phyloP scores from a whole-genome alignment of 2,797 vertebrate species.

The Australoheros facetus region DNA sequence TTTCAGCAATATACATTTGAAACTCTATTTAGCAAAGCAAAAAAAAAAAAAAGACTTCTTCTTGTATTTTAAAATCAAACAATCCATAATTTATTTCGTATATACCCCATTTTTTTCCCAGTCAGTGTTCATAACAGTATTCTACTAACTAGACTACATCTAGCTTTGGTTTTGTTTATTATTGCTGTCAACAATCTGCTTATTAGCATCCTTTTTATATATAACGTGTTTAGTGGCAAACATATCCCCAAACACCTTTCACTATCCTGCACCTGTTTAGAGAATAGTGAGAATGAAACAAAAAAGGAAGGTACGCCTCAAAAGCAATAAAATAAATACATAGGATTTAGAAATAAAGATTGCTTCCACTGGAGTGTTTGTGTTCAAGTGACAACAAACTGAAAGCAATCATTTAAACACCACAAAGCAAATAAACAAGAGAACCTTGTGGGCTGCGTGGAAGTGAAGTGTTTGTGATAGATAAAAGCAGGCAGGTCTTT shows the following conservation, averaged over 20 bases:
- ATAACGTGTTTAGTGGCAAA: constrained; percentile 17
- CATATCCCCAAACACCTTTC: constrained; percentile 18
- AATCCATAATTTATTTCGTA: neutral
- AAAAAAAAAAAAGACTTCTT: neutral
- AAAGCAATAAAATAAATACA: constrained; percentile 29
- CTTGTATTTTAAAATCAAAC: neutral
- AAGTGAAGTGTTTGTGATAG: constrained; percentile 19
- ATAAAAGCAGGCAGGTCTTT: constrained; percentile 12
- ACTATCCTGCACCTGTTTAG: constrained; percentile 20
- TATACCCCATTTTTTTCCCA: neutral
- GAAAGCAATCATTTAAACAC: constrained; percentile 38
- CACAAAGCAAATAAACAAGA: constrained; percentile 38
- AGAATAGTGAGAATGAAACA: constrained; percentile 7
- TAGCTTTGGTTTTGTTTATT: constrained; percentile 6
- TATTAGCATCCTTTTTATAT: constrained; percentile 15
- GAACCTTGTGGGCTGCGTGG: neutral
- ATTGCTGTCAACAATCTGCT: neutral
- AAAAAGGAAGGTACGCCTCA: constrained; percentile 7
- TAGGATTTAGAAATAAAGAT: constrained; percentile 23
- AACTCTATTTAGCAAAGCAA: neutral
- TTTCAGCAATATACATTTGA: neutral
- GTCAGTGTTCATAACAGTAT: neutral
- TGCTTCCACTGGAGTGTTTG: constrained; percentile 27
- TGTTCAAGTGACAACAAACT: constrained; percentile 29
- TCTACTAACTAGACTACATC: neutral